Conservation (phyloP, 2,888 invertebrate species). For the Ormyrus rosae region DNA sequence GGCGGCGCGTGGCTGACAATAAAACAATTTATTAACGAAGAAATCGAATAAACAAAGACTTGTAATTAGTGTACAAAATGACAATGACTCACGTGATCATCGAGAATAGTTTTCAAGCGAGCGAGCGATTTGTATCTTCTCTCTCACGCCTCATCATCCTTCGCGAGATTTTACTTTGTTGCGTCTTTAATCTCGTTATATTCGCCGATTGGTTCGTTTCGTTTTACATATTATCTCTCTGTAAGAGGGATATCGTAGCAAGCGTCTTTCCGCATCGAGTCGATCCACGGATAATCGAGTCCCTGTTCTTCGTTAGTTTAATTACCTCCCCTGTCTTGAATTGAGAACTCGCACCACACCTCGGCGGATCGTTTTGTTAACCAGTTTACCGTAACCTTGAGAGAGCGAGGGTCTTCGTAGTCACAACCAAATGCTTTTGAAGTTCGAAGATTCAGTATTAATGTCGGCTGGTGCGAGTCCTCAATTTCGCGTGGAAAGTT, state of each 20-base stretch:
- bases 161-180: slow-evolving; percentile 4
- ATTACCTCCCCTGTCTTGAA: slow-evolving; percentile 22
- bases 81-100: slow-evolving; percentile 25
- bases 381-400: too few species aligned
- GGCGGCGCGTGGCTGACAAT: slow-evolving; percentile 69
- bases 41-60: slow-evolving; percentile 59
- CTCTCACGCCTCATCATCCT: slow-evolving; percentile 19
- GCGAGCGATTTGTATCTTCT: slow-evolving; percentile 37
- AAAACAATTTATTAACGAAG: slow-evolving; percentile 61
- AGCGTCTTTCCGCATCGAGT: slow-evolving; percentile 17
- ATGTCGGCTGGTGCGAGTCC: slow-evolving; percentile 22
- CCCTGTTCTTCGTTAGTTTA: slow-evolving; percentile 33
- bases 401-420: not conserved
- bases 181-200: slow-evolving; percentile 13
- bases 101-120: slow-evolving; percentile 22
- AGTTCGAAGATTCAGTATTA: slow-evolving; percentile 29
- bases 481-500: slow-evolving; percentile 12
- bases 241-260: slow-evolving; percentile 20
- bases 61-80: slow-evolving; percentile 75
- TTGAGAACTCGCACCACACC: slow-evolving; percentile 24
- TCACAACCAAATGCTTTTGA: not conserved
- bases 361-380: not conserved
- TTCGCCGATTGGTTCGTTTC: slow-evolving; percentile 11
- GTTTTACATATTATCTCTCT: slow-evolving; percentile 23
- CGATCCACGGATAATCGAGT: slow-evolving; percentile 16